A percentile compares a stretch with the other conserved stretches of the same genome.
phyloP scores from a whole-genome alignment of 2,797 vertebrate genomes.

The Varecia variegata region DNA sequence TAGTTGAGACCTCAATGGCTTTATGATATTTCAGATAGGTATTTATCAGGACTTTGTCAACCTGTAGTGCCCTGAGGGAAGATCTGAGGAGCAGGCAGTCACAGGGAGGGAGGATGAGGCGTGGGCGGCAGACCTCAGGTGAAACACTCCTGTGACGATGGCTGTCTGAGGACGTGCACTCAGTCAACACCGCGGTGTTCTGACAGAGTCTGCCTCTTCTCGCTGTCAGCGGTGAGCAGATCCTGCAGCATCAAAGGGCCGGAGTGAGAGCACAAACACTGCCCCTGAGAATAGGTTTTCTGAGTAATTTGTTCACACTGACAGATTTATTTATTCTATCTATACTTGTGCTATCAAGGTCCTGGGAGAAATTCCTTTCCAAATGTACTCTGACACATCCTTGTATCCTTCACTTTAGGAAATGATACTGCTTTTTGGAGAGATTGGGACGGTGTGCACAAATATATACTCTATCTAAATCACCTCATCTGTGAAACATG shows the following conservation, averaged over 20 bases:
- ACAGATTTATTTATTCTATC: constrained; percentile 61
- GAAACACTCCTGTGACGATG: not conserved
- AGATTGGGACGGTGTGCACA: not conserved
- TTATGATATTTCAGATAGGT: constrained; percentile 35
- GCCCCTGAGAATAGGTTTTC: not conserved
- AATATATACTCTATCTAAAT: constrained; percentile 21
- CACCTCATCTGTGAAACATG: not conserved
- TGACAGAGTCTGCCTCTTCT: not conserved
- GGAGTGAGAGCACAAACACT: not conserved
- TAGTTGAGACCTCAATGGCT: constrained; percentile 61
- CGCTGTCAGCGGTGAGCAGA: not conserved
- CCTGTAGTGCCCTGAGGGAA: not conserved
- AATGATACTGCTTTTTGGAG: not conserved
- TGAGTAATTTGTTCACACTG: constrained; percentile 49
- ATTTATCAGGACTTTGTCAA: constrained; percentile 11
- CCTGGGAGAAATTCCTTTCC: constrained; percentile 57
- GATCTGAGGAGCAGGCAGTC: constrained; percentile 23
- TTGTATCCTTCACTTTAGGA: not conserved
- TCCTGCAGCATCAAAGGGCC: not conserved
- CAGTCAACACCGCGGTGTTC: not conserved
- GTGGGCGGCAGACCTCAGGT: not conserved
- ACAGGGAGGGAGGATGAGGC: not conserved
- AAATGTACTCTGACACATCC: constrained; percentile 34
- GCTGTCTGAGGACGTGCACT: not conserved
- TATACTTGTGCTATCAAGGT: constrained; percentile 18